Conservation (phyloP, 2,113 vertebrate genomes). For the Paralichthys olivaceus region DNA sequence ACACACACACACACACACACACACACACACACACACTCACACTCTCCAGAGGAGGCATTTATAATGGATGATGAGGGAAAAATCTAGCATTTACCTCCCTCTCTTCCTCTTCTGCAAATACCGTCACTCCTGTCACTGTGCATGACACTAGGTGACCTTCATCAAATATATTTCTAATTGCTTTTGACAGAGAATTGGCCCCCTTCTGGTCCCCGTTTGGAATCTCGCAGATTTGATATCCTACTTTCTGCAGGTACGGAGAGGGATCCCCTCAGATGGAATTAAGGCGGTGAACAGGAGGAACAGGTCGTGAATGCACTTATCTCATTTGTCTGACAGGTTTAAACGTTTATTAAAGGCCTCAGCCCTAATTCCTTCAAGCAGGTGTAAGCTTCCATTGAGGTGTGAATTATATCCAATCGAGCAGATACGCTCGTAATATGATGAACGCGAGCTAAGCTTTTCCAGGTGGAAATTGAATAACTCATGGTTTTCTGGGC, state of each 20-base stretch:
- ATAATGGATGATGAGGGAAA: slow-evolving; percentile 59
- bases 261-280: slow-evolving; percentile 71
- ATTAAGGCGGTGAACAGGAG: slow-evolving; percentile 77
- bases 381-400: slow-evolving; percentile 85
- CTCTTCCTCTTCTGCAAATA: slow-evolving; percentile 74
- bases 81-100: slow-evolving; percentile 58
- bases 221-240: slow-evolving; percentile 4
- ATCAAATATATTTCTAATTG: slow-evolving; percentile 86
- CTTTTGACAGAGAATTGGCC: slow-evolving; percentile 80
- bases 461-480: slow-evolving; percentile 84
- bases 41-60: slow-evolving; percentile 52
- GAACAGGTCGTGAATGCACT: slow-evolving; percentile 77
- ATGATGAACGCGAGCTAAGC: slow-evolving; percentile 79
- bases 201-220: slow-evolving; percentile 33
- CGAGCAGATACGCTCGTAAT: slow-evolving; percentile 78
- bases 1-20: slow-evolving; percentile 29
- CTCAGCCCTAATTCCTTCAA: slow-evolving; percentile 82
- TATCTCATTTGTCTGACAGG: slow-evolving; percentile 84
- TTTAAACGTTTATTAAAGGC: slow-evolving; percentile 84
- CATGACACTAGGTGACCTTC: slow-evolving; percentile 87
- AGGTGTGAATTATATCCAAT: slow-evolving; percentile 82
- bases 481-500: slow-evolving; percentile 78
- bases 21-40: slow-evolving; percentile 32
- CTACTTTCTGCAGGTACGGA: slow-evolving; percentile 68
- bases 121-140: slow-evolving; percentile 86